Evolutionary conservation across 2,113 vertebrate species (phyloP), one percentile per base, ranked within the genome.

Genomic region (Paramisgurnus dabryanus): DNA sequence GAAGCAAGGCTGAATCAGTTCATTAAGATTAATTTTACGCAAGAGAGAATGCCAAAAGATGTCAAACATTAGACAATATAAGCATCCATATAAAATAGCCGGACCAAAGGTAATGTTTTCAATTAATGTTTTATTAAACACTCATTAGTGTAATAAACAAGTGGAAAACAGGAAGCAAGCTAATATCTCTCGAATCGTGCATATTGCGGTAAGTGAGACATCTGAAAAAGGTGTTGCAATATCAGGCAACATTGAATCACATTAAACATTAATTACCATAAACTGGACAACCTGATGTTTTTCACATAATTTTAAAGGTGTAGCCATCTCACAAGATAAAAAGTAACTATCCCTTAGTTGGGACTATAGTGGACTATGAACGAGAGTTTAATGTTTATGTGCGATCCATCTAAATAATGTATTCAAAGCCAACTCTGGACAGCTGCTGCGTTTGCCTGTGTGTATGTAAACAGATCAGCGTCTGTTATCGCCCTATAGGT

Each of bases 251-350:
- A 15, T 55, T 49, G 49, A 71, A 55, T 49, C 15, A 43, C 69
- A 72, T 88, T 39, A 76, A 88, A 87, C 83, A 89, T 87, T 87
- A 70, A 89, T 67, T 57, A 79, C 66, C 17, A 68, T 66, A 80
- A 87, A 86, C 84, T 27, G 67, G 47, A 11, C 11, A 57, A 39
- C 50, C 55, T 55, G 13, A 7, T 58, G 22, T 61, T 74, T 22
- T 70, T 67, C 17, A 15, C 58, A 55, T 34, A 4, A 63, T 34
- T 49, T 71, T 63, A 8, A 45, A 80, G 55, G 17, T 40, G 12
- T 15, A 50, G 11, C 27, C 18, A 22, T 75, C n/a, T 74, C 71
- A 49, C 12, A 49, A 9, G 18, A n/a, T 40, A 43, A 3, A 41
- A 22, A 5, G 41, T 34, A 27, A 18, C 6, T 7, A 2, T 7